Conservation (phyloP, 1,140 invertebrate species). For the Penaeus japonicus region DNA sequence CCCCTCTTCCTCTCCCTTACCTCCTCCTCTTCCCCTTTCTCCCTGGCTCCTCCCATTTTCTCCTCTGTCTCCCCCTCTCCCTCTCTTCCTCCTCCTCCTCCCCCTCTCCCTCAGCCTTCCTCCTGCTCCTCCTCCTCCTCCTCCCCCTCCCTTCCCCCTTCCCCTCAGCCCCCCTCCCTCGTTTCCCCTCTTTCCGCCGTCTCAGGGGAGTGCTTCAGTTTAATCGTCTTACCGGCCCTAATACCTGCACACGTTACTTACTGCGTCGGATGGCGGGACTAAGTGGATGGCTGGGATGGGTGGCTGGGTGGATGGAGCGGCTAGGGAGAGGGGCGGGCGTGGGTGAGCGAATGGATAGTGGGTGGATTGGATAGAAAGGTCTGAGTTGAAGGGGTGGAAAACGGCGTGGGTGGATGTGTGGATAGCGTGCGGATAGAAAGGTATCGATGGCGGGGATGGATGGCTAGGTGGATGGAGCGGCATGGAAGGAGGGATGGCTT, state of each 20-base stretch:
- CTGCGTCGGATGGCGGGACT: neutral
- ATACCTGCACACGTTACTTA: slow-evolving; percentile 35
- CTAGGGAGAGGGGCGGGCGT: neutral
- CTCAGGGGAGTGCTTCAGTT: slow-evolving; percentile 25
- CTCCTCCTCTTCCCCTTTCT: neutral
- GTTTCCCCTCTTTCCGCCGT: neutral
- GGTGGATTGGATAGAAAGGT: neutral
- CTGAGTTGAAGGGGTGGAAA: neutral
- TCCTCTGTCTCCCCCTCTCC: neutral
- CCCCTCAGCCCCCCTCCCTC: neutral
- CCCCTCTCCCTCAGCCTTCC: neutral
- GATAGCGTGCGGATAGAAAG: too few species aligned
- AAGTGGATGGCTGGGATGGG: neutral
- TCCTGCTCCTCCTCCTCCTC: neutral
- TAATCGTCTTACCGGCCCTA: slow-evolving; percentile 32
- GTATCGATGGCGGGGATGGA: too few species aligned
- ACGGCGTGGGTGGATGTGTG: neutral
- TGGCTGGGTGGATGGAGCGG: neutral
- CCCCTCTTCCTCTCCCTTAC: neutral
- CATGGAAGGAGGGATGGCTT: neutral
- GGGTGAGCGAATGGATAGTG: neutral
- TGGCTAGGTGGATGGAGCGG: neutral
- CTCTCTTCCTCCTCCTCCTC: neutral
- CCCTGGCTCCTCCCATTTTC: neutral
- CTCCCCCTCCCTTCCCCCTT: neutral